Evolutionary conservation across 1,140 invertebrate genomes (phyloP).

Genomic region (Andricus grossulariae): DNA sequence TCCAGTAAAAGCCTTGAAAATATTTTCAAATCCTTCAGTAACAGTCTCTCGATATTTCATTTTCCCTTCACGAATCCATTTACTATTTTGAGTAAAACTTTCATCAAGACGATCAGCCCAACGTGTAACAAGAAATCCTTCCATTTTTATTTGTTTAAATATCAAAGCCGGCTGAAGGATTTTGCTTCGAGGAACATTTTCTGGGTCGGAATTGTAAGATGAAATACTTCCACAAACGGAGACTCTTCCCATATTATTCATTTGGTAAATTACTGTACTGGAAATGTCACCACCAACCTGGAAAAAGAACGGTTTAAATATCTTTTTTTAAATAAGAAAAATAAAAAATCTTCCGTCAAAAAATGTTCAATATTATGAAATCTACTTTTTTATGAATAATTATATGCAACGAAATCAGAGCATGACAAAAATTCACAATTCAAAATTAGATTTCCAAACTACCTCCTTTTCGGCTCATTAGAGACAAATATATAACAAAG

Average conservation of each 20-base stretch:
- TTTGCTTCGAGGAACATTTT: constrained; percentile 63
- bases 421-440: too few species aligned
- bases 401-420: too few species aligned
- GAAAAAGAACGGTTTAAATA: constrained; percentile 42
- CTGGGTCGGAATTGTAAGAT: constrained; percentile 68
- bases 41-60: constrained; percentile 79
- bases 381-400: too few species aligned
- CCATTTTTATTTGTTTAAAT: constrained; percentile 77
- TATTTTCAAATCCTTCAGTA: constrained; percentile 81
- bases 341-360: too few species aligned
- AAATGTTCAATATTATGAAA: too few species aligned
- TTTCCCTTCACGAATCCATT: constrained; percentile 79
- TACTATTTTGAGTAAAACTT: constrained; percentile 77
- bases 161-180: constrained; percentile 76
- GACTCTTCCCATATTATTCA: constrained; percentile 80
- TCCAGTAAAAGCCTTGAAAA: constrained; percentile 79
- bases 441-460: too few species aligned
- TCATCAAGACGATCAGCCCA: constrained; percentile 76
- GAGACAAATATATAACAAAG: too few species aligned
- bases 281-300: constrained; percentile 83
- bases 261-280: constrained; percentile 77
- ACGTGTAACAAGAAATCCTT: constrained; percentile 78
- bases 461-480: too few species aligned
- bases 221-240: constrained; percentile 82
- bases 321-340: constrained; percentile 12